Conservation (phyloP, 2,797 vertebrate genomes). For the Thunnus albacares region DNA sequence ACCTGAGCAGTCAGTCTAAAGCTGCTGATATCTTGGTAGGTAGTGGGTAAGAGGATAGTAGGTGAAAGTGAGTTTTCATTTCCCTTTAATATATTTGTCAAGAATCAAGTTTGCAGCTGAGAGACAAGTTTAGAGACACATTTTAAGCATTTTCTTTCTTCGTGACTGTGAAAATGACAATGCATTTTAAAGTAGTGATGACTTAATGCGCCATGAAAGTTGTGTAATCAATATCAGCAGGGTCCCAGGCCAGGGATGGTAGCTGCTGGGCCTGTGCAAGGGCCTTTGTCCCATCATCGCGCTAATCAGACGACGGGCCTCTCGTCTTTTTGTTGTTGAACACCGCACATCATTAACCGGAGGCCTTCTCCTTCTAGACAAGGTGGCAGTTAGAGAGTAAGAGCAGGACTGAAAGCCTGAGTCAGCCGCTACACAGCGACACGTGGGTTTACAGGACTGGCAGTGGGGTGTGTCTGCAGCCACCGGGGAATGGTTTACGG, state of each 20-base stretch:
- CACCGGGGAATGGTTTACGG: slow-evolving; percentile 18
- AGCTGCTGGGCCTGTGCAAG: slow-evolving; percentile 1
- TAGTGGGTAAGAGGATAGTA: too few relatives aligned
- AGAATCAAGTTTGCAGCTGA: not conserved
- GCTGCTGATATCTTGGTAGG: not conserved
- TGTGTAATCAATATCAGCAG: slow-evolving; percentile 7
- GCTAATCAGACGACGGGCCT: slow-evolving; percentile 50
- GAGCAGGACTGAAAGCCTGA: slow-evolving; percentile 25
- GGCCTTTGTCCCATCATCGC: slow-evolving; percentile 36
- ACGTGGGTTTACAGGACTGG: slow-evolving; percentile 4
- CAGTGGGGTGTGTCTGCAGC: slow-evolving; percentile 34
- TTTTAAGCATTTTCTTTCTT: not conserved
- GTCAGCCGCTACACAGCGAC: slow-evolving; percentile 29
- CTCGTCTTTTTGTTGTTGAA: not conserved
- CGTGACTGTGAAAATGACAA: not conserved
- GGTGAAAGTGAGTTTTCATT: not conserved
- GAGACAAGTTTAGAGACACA: not conserved
- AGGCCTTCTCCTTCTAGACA: not conserved
- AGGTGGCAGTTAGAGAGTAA: slow-evolving; percentile 13
- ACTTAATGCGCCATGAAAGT: not conserved
- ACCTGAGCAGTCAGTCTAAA: slow-evolving; percentile 1
- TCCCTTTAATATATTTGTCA: not conserved
- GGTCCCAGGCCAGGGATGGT: not conserved
- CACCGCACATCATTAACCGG: slow-evolving; percentile 8
- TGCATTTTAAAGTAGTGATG: not conserved